These are phyloP conservation scores for Syngnathus acus DNA, from an alignment of 2,797 vertebrate genomes.

Conservation along the genomic window DNA sequence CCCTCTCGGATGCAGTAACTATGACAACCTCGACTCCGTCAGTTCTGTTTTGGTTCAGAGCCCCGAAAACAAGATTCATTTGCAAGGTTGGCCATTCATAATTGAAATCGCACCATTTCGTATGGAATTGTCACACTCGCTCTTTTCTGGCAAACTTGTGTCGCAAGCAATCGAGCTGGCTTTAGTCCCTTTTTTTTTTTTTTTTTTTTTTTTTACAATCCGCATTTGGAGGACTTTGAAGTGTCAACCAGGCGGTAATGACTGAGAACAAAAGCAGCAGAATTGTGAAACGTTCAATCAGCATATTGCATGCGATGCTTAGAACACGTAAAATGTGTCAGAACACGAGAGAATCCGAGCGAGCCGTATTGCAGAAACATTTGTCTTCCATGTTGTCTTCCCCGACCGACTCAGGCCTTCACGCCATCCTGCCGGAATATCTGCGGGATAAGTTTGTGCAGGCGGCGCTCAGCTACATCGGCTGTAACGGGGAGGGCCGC, in stretches of 20 bases:
- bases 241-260: conserved; percentile 45
- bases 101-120: conserved; percentile 65
- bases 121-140: conserved; percentile 65
- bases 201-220: neutral
- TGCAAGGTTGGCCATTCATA: conserved; percentile 86
- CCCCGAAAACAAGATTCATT: conserved; percentile 97
- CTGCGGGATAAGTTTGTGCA: conserved; percentile 87
- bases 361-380: neutral
- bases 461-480: conserved; percentile 92
- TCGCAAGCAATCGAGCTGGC: conserved; percentile 56
- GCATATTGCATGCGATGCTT: conserved; percentile 31
- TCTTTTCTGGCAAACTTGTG: conserved; percentile 54
- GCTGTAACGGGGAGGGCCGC: conserved; percentile 92
- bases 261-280: conserved; percentile 43
- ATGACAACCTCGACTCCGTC: conserved; percentile 99
- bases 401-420: conserved; percentile 72
- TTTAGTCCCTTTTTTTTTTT: conserved; percentile 44
- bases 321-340: conserved; percentile 29
- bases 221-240: conserved; percentile 38
- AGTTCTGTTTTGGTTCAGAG: conserved; percentile 98
- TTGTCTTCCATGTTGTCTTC: neutral
- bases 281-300: conserved; percentile 31
- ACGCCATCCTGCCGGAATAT: conserved; percentile 87
- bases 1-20: conserved; percentile 99
- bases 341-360: conserved; percentile 1